A percentile compares a stretch with the other conserved stretches of the same genome.
These are phyloP conservation scores for Tenebrio molitor DNA, from an alignment of 1,140 invertebrate genomes.

Conservation along the genomic window DNA sequence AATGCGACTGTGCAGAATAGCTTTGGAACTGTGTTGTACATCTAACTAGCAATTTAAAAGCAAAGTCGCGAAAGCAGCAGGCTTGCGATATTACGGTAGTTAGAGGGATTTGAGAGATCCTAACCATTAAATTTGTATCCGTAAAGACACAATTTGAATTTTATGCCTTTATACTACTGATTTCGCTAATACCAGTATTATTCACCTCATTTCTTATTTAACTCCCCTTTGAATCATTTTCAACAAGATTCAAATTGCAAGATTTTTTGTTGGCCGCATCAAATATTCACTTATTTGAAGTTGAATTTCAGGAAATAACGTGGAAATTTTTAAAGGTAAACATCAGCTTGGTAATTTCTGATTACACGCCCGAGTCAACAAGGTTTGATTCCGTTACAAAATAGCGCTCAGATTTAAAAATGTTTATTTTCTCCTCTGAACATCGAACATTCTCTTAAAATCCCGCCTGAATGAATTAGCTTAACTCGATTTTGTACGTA, in stretches of 20 bases:
- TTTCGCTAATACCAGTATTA: conserved; percentile 22
- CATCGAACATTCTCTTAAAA: background rate
- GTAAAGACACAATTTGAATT: conserved; percentile 40
- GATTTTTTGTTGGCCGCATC: conserved; percentile 8
- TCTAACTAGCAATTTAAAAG: conserved; percentile 34
- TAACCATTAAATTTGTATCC: conserved; percentile 36
- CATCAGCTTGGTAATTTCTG: conserved; percentile 22
- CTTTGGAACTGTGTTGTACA: conserved; percentile 23
- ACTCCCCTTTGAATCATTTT: conserved; percentile 18
- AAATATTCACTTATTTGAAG: conserved; percentile 26
- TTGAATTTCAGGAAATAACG: conserved; percentile 16
- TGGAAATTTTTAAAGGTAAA: conserved; percentile 19
- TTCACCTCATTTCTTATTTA: conserved; percentile 39
- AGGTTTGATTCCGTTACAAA: background rate
- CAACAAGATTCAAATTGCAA: background rate
- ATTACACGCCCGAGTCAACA: conserved; percentile 13
- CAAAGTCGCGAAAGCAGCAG: conserved; percentile 26
- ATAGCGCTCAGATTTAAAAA: background rate
- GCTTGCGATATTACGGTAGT: conserved; percentile 26
- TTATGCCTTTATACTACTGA: conserved; percentile 20
- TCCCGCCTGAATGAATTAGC: background rate
- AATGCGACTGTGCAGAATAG: background rate
- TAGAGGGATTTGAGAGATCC: conserved; percentile 24
- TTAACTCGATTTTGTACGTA: background rate
- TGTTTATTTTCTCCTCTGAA: background rate